Evolutionary conservation across 2,888 invertebrate species (phyloP).

Genomic region (Caenorhabditis becei): DNA sequence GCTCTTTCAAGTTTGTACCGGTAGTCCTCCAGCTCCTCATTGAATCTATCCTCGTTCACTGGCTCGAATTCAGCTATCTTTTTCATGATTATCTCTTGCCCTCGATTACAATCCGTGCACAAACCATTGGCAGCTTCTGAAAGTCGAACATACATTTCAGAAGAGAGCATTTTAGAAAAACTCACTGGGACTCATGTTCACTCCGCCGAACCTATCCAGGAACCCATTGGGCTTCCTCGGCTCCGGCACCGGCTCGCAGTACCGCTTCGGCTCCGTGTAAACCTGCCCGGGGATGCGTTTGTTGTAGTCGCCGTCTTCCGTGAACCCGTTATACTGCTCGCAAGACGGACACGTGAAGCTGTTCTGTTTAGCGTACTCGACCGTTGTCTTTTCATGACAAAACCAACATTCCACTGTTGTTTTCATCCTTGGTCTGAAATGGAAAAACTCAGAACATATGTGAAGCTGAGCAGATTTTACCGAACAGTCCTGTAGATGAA

Average conservation of each 20-base stretch:
- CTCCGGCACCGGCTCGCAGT: constrained; percentile 27
- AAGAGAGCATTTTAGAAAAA: too few species aligned
- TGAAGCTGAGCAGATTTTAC: constrained; percentile 1
- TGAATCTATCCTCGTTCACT: constrained; percentile 68
- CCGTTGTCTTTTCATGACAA: constrained; percentile 62
- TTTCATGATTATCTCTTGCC: constrained; percentile 65
- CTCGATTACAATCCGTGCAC: constrained; percentile 69
- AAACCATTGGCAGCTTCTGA: constrained; percentile 65
- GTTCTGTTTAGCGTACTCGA: constrained; percentile 54
- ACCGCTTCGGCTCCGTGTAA: constrained; percentile 25
- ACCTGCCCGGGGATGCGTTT: constrained; percentile 59
- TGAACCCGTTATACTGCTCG: constrained; percentile 76
- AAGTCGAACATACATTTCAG: not conserved
- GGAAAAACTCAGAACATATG: too few species aligned
- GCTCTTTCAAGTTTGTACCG: constrained; percentile 64
- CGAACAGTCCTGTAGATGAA: constrained; percentile 34
- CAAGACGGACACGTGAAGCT: constrained; percentile 70
- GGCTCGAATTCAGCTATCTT: constrained; percentile 70
- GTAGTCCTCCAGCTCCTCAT: constrained; percentile 71
- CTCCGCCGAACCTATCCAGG: constrained; percentile 25
- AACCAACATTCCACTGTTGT: constrained; percentile 75
- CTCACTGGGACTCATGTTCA: constrained; percentile 56
- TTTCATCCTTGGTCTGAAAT: constrained; percentile 47
- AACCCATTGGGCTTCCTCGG: constrained; percentile 18
- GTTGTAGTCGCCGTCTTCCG: constrained; percentile 72